phyloP scores from a whole-genome alignment of 2,113 vertebrate genomes.

The Alces alces region DNA sequence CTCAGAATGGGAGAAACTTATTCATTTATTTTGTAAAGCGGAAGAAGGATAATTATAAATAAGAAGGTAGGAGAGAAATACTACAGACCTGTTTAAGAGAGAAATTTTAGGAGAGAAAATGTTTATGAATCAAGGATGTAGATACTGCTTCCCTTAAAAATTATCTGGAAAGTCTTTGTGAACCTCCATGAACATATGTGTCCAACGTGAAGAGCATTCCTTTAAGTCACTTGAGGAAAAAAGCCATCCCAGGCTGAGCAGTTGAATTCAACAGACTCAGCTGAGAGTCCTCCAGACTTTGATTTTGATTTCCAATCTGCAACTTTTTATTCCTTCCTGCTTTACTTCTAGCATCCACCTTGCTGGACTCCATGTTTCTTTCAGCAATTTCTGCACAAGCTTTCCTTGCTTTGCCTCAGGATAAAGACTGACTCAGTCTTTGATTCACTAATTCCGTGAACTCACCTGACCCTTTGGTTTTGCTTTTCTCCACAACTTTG shows the following conservation, averaged over 20 bases:
- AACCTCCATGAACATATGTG: background rate
- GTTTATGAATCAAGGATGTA: background rate
- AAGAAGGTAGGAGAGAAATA: background rate
- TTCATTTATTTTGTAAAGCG: background rate
- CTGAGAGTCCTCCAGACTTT: background rate
- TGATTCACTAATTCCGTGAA: background rate
- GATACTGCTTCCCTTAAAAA: background rate
- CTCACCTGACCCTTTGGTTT: background rate
- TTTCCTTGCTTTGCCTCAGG: background rate
- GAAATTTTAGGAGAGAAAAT: background rate
- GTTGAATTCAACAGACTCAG: background rate
- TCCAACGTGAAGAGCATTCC: background rate
- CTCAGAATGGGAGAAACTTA: background rate
- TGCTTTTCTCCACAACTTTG: background rate
- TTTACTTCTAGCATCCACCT: background rate
- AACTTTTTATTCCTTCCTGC: background rate
- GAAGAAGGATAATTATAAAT: background rate
- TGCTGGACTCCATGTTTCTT: background rate
- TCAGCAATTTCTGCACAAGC: too few species aligned
- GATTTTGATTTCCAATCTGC: background rate
- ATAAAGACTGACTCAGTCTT: background rate
- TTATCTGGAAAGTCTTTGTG: background rate
- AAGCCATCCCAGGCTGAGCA: background rate
- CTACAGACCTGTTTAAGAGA: background rate
- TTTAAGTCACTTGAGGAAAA: background rate